Conservation (phyloP, 2,888 invertebrate species). For the Acanthosepion pharaonis region DNA sequence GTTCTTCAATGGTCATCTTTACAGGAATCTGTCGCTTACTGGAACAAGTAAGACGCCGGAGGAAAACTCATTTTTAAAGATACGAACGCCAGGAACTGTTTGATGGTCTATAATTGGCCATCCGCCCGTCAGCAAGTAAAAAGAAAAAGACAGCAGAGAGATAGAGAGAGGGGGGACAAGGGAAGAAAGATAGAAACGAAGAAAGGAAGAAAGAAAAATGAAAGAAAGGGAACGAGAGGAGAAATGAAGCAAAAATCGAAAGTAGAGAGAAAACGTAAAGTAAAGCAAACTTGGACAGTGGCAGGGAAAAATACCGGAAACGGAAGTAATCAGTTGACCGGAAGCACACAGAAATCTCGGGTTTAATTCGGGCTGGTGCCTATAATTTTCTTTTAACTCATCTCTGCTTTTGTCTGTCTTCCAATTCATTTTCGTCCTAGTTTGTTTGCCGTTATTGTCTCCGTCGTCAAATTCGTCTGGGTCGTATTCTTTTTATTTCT, state of each 20-base stretch:
- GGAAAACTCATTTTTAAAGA: background rate
- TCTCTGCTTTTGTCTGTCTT: background rate
- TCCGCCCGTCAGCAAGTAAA: background rate
- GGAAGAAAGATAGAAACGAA: background rate
- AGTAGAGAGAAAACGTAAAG: background rate
- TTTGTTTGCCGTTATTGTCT: background rate
- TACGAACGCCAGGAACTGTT: background rate
- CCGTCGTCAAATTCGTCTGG: background rate
- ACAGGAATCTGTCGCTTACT: background rate
- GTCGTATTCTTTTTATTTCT: background rate
- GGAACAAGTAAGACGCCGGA: background rate
- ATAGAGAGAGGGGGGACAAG: background rate
- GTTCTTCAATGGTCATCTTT: background rate
- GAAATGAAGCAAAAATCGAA: background rate
- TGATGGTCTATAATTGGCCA: background rate
- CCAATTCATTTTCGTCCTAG: background rate
- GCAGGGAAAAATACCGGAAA: background rate
- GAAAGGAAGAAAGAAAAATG: background rate
- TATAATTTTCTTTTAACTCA: background rate
- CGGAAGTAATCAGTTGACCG: conserved; percentile 4
- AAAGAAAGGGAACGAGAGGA: too few relatives aligned
- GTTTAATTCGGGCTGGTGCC: background rate
- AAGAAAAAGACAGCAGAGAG: background rate
- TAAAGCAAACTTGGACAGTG: background rate
- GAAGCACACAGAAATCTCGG: background rate